These are phyloP conservation scores for Melikaiella ostensackeni DNA, from an alignment of 2,888 invertebrate species.

Conservation along the genomic window DNA sequence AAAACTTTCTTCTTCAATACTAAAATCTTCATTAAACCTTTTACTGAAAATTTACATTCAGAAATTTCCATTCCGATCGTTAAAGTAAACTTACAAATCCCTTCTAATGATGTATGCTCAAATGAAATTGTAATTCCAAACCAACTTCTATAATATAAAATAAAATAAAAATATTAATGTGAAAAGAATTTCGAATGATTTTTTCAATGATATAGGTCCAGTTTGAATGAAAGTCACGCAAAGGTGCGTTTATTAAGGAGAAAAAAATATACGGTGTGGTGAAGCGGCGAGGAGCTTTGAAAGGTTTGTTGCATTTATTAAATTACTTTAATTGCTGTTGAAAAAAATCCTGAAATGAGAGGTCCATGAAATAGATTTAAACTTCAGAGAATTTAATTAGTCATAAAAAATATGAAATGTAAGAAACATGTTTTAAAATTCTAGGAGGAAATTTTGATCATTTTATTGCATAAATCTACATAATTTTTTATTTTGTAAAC, in stretches of 20 bases:
- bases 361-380: not conserved
- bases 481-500: not conserved
- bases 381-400: not conserved
- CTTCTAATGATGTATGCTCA: not conserved
- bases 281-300: not conserved
- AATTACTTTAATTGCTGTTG: conserved; percentile 9
- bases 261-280: not conserved
- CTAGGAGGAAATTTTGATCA: not conserved
- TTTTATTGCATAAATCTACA: not conserved
- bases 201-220: not conserved
- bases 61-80: not conserved
- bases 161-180: not conserved
- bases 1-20: not conserved
- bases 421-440: not conserved
- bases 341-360: not conserved
- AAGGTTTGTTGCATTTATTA: conserved; percentile 21
- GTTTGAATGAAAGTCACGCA: not conserved
- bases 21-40: not conserved
- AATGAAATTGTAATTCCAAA: not conserved
- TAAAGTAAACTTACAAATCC: not conserved
- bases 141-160: not conserved
- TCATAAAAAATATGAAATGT: not conserved
- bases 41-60: not conserved
- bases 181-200: not conserved
- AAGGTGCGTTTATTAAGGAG: not conserved